Evolutionary conservation across 1,140 invertebrate genomes (phyloP).

Genomic region (Trinorchestia longiramus): DNA sequence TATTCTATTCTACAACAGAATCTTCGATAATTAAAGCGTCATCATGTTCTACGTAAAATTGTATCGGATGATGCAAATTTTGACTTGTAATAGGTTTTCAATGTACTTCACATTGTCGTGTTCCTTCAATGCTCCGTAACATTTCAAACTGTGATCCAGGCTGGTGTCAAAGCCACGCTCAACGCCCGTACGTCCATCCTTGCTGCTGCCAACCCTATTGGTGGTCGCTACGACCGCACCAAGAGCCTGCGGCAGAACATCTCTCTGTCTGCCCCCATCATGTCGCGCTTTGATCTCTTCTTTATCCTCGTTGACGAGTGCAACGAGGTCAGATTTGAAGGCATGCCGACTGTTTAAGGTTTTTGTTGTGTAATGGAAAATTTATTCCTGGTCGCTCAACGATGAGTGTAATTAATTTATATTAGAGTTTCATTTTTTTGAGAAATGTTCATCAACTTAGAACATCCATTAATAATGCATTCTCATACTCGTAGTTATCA

Average conservation of each 20-base stretch:
- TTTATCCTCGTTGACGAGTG: slow-evolving; percentile 97
- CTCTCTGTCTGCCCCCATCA: slow-evolving; percentile 93
- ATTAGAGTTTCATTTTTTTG: too few relatives aligned
- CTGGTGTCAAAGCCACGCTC: slow-evolving; percentile 95
- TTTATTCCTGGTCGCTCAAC: background rate
- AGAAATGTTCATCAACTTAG: too few relatives aligned
- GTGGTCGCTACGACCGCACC: slow-evolving; percentile 93
- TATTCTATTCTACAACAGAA: too few relatives aligned
- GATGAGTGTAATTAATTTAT: background rate
- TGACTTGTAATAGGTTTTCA: too few relatives aligned
- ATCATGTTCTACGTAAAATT: too few relatives aligned
- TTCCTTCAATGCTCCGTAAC: background rate
- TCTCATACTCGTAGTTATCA: too few relatives aligned
- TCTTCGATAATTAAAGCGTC: too few relatives aligned
- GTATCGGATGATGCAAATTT: too few relatives aligned
- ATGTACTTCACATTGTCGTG: background rate
- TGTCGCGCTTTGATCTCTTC: slow-evolving; percentile 99
- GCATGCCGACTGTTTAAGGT: background rate
- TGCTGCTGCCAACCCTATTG: slow-evolving; percentile 97
- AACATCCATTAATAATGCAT: too few relatives aligned
- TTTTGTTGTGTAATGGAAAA: background rate
- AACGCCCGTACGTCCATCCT: slow-evolving; percentile 98
- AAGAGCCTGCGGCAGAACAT: slow-evolving; percentile 97
- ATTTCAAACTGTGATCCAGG: slow-evolving; percentile 71
- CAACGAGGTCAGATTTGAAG: slow-evolving; percentile 79